Evolutionary conservation across 1,140 invertebrate genomes (phyloP).

Genomic region (Asbolus verrucosus): DNA sequence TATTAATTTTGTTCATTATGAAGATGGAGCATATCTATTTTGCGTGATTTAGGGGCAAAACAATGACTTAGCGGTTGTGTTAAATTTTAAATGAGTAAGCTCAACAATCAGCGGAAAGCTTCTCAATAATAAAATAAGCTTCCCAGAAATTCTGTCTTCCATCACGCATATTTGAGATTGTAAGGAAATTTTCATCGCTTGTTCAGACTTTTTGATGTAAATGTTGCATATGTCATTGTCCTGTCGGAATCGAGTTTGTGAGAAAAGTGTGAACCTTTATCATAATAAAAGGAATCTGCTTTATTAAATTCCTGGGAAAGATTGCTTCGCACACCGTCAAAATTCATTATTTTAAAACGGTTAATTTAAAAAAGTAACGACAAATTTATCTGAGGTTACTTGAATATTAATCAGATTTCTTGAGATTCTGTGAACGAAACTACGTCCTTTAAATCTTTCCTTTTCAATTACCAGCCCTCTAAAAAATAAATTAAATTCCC

Average conservation of each 20-base stretch:
- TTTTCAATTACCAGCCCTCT: slow-evolving; percentile 45
- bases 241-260: neutral
- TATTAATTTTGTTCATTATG: slow-evolving; percentile 8
- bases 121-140: slow-evolving; percentile 37
- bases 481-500: slow-evolving; percentile 46
- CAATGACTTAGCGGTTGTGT: neutral
- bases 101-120: slow-evolving; percentile 4
- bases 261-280: slow-evolving; percentile 14
- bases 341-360: slow-evolving; percentile 33
- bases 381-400: slow-evolving; percentile 28
- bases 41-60: neutral
- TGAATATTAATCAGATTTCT: slow-evolving; percentile 43
- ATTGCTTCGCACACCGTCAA: slow-evolving; percentile 14
- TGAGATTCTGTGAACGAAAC: slow-evolving; percentile 43
- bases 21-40: neutral
- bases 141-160: slow-evolving; percentile 3
- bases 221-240: slow-evolving; percentile 30
- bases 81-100: slow-evolving; percentile 7
- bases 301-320: neutral
- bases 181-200: slow-evolving; percentile 27
- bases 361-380: slow-evolving; percentile 37
- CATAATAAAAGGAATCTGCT: too few relatives aligned
- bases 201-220: slow-evolving; percentile 32
- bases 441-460: slow-evolving; percentile 47
- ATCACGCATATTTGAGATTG: slow-evolving; percentile 17